These are phyloP conservation scores for Drosophila prostipennis DNA, from an alignment of 2,888 invertebrate species.

Conservation along the genomic window DNA sequence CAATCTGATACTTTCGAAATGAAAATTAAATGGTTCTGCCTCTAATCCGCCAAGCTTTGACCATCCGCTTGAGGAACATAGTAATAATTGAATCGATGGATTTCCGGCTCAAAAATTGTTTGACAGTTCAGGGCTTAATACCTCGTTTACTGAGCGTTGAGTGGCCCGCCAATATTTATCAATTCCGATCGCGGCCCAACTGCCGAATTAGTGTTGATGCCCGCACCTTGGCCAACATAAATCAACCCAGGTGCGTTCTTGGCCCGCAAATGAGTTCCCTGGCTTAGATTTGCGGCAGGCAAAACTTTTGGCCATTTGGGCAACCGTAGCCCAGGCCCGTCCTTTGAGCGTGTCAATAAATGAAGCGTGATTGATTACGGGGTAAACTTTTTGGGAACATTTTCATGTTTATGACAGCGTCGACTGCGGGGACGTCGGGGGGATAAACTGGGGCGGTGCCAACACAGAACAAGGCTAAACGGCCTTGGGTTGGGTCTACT, in stretches of 20 bases:
- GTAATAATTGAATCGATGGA: conserved; percentile 1
- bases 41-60: neutral
- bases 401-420: conserved; percentile 62
- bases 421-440: conserved; percentile 3
- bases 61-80: neutral
- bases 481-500: conserved; percentile 12
- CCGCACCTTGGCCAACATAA: conserved; percentile 64
- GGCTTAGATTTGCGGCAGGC: conserved; percentile 59
- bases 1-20: neutral
- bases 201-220: conserved; percentile 59
- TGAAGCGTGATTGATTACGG: conserved; percentile 79
- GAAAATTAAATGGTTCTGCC: conserved; percentile 12
- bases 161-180: conserved; percentile 57
- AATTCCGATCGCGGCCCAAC: conserved; percentile 52
- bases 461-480: neutral
- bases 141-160: conserved; percentile 44
- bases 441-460: neutral
- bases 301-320: conserved; percentile 59
- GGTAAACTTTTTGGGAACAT: conserved; percentile 69
- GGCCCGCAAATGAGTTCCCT: conserved; percentile 61
- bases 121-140: conserved; percentile 28
- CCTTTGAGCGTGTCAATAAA: conserved; percentile 76
- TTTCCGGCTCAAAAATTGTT: neutral
- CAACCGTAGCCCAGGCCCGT: conserved; percentile 31
- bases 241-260: conserved; percentile 43